Evolutionary conservation across 2,797 vertebrate species (phyloP), one percentile per base, ranked within the genome.

Genomic region (Oceanodroma leucorhoa): DNA sequence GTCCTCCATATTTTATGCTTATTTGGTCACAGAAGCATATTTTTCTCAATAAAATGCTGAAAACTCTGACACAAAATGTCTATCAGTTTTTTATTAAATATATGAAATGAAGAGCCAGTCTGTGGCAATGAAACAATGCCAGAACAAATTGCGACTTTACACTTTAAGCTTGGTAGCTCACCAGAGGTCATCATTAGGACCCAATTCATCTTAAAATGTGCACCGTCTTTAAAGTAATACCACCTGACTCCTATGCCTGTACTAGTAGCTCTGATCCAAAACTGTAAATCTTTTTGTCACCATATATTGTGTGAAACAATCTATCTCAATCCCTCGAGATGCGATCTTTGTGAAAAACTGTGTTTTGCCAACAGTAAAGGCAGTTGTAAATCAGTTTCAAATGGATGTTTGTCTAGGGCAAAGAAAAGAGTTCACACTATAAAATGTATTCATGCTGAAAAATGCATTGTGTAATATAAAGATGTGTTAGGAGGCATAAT

Each of bases 271-370:
- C 70, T 96, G 95, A 98, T 97, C 94, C 96, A 96, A 98, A 97
- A 84, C 94, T 93, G 84, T 98, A 98, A 97, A 97, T 97, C 96
- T 98, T 96, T 98, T 96, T 98, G 97, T 98, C 96, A 97, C 80
- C 40, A 2, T 85, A 27, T 95, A 83, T 96, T 95, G 93, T 93
- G 89, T 94, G 87, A 98, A 97, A 88, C 90, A 95, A 96, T 98
- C 97, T 91, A 97, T 98, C 97, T 98, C 93, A 91, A 75, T 96
- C 96, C 83, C 70, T 96, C 6, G 53, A 92, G 94, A 91, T 70
- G 55, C 4, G 14, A 94, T 96, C 81, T 96, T 97, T 84, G 41
- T 30, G 36, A 40, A 78, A 91, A 95, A 81, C 72, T 69, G 16
- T 76, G 61, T 92, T 97, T 96, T 22, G 70, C 54, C 80, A 58